phyloP scores from a whole-genome alignment of 1,140 invertebrate genomes.

The Parapsyche elsis region DNA sequence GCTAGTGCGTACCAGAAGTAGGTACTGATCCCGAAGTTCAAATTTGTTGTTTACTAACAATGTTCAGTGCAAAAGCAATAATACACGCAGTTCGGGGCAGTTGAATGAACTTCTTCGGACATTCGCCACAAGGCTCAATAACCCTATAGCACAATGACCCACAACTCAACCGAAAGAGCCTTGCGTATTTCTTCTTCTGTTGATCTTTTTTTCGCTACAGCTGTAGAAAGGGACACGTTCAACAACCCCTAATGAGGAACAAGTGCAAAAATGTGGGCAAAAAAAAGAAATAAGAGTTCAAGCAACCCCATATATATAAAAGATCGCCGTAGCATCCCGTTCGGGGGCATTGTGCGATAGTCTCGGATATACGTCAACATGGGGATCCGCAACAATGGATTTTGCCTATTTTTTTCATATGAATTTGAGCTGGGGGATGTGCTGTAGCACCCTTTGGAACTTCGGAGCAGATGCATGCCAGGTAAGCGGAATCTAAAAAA shows the following conservation, averaged over 20 bases:
- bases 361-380: background rate
- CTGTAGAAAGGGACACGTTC: conserved; percentile 50
- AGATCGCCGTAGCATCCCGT: conserved; percentile 18
- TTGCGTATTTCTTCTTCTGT: conserved; percentile 10
- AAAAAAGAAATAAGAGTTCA: conserved; percentile 50
- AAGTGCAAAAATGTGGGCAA: conserved; percentile 52
- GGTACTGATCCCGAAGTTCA: background rate
- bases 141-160: conserved; percentile 55
- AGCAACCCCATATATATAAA: conserved; percentile 44
- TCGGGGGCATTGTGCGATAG: conserved; percentile 21
- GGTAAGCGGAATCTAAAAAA: conserved; percentile 6
- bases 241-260: conserved; percentile 51
- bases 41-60: conserved; percentile 46
- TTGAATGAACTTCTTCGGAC: conserved; percentile 52
- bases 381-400: background rate
- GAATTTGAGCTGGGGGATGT: background rate
- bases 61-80: conserved; percentile 29
- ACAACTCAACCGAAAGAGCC: conserved; percentile 27
- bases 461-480: background rate
- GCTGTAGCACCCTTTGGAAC: background rate
- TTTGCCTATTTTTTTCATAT: background rate
- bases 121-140: conserved; percentile 48
- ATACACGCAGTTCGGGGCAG: conserved; percentile 38
- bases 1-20: background rate
- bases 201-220: conserved; percentile 11